phyloP scores from a whole-genome alignment of 2,888 invertebrate genomes.

The Stratiomys singularior region DNA sequence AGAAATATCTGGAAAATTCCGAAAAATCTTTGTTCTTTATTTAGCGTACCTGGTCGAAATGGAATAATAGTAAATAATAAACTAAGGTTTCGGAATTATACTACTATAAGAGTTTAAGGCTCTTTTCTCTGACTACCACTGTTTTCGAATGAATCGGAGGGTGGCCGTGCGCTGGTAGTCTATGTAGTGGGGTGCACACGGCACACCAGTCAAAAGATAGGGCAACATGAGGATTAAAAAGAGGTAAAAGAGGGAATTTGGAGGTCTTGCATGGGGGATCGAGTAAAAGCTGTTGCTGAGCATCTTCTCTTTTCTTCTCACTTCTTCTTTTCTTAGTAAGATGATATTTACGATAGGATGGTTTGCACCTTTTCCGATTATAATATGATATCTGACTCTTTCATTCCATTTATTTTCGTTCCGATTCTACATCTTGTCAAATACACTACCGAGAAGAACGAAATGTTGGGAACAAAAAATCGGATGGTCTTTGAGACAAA shows the following conservation, averaged over 20 bases:
- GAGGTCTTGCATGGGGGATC: not conserved
- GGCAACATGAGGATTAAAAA: not conserved
- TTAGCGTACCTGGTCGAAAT: slow-evolving; percentile 49
- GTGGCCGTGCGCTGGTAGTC: slow-evolving; percentile 68
- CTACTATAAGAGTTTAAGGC: slow-evolving; percentile 56
- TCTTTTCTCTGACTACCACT: slow-evolving; percentile 71
- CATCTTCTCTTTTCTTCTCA: not conserved
- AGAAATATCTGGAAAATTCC: too few relatives aligned
- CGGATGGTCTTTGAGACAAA: not conserved
- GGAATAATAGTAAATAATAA: slow-evolving; percentile 44
- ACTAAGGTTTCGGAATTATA: slow-evolving; percentile 47
- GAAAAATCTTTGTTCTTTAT: not conserved
- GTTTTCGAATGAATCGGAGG: slow-evolving; percentile 71
- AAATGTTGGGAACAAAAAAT: slow-evolving; percentile 2
- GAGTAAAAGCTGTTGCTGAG: not conserved
- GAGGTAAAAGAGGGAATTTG: not conserved
- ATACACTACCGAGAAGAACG: too few relatives aligned
- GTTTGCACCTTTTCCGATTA: slow-evolving; percentile 17
- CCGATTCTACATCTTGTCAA: too few relatives aligned
- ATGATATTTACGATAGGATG: slow-evolving; percentile 1
- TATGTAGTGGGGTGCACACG: slow-evolving; percentile 73
- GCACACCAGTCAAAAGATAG: slow-evolving; percentile 61
- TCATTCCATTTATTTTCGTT: not conserved
- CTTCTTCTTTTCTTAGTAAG: slow-evolving; percentile 27
- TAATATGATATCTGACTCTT: slow-evolving; percentile 33